phyloP scores from a whole-genome alignment of 2,888 invertebrate species.

The Hydrotaea diabolus region DNA sequence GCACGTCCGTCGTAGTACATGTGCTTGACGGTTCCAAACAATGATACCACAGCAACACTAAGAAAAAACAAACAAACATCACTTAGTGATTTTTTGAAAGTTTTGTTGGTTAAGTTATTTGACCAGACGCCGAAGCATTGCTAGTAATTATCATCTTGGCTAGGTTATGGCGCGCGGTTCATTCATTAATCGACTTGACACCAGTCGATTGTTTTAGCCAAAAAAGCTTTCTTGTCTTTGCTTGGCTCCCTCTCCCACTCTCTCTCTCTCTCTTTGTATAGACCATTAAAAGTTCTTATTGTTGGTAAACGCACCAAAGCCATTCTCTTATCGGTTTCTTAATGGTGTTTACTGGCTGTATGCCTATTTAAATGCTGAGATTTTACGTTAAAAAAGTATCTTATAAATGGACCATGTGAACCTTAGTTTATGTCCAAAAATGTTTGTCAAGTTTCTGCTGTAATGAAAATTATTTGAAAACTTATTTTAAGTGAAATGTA shows the following conservation, averaged over 20 bases:
- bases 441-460: background rate
- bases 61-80: background rate
- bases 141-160: background rate
- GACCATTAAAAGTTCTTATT: background rate
- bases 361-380: background rate
- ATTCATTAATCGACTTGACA: background rate
- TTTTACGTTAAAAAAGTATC: background rate
- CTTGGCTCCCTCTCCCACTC: background rate
- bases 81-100: constrained; percentile 4
- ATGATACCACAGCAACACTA: background rate
- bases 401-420: background rate
- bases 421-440: background rate
- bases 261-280: background rate
- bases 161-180: background rate
- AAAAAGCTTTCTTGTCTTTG: constrained; percentile 12
- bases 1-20: background rate
- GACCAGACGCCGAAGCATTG: constrained; percentile 3
- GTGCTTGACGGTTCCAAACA: background rate
- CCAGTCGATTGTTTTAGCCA: background rate
- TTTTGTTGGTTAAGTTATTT: background rate
- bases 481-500: too few relatives aligned
- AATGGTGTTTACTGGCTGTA: background rate
- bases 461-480: background rate
- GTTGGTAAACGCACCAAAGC: background rate
- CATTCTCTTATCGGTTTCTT: background rate